phyloP scores from a whole-genome alignment of 1,140 invertebrate genomes.

The Bombus balteatus region DNA sequence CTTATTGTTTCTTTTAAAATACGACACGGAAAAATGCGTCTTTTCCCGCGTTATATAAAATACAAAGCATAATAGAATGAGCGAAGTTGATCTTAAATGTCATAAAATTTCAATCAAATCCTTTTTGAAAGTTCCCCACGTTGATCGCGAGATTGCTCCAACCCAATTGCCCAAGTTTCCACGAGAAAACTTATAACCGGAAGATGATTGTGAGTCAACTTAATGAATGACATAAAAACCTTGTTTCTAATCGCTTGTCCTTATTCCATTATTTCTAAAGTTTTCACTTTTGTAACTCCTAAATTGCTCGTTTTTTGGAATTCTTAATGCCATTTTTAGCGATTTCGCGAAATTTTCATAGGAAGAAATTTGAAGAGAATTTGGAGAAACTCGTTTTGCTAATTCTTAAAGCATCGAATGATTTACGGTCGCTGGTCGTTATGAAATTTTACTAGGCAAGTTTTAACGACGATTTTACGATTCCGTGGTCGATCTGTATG shows the following conservation, averaged over 20 bases:
- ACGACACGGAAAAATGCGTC: too few species aligned
- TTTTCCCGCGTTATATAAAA: background rate
- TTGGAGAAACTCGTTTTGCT: too few species aligned
- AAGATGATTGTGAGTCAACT: background rate
- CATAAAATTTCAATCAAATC: conserved; percentile 25
- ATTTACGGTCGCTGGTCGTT: background rate
- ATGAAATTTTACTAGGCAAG: conserved; percentile 63
- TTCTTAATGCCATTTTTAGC: background rate
- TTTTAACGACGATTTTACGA: conserved; percentile 71
- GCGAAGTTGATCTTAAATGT: background rate
- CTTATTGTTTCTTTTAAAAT: too few species aligned
- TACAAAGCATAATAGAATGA: background rate
- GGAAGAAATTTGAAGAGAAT: too few species aligned
- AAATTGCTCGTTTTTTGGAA: background rate
- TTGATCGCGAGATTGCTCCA: background rate
- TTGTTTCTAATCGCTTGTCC: background rate
- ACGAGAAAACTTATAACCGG: background rate
- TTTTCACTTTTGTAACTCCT: background rate
- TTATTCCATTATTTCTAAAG: background rate
- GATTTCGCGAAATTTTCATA: background rate
- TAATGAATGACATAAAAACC: background rate
- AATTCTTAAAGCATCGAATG: background rate
- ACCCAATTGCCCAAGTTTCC: background rate
- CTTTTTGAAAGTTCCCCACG: background rate
- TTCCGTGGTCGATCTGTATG: conserved; percentile 34